These are phyloP conservation scores for Eilema griseolum DNA, from an alignment of 2,888 invertebrate genomes.

Conservation along the genomic window DNA sequence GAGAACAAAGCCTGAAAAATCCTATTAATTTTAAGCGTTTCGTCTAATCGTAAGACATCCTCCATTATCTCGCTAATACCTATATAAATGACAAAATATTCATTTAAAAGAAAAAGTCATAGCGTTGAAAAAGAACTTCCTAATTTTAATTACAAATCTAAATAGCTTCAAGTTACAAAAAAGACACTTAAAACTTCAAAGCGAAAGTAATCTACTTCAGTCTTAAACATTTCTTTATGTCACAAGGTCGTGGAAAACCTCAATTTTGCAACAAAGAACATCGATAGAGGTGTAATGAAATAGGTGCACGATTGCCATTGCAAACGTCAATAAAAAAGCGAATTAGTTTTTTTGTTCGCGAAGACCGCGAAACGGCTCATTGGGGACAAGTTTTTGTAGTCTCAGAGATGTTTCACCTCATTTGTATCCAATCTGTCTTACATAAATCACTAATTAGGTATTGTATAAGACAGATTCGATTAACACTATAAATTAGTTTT, in stretches of 20 bases:
- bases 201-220: constrained; percentile 67
- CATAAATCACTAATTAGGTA: constrained; percentile 16
- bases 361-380: constrained; percentile 43
- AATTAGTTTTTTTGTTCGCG: constrained; percentile 54
- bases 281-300: constrained; percentile 56
- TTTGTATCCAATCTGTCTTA: constrained; percentile 41
- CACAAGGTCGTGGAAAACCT: constrained; percentile 66
- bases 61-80: constrained; percentile 21
- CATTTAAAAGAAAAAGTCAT: constrained; percentile 40
- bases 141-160: constrained; percentile 65
- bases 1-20: not conserved
- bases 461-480: not conserved
- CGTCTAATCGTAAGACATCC: constrained; percentile 20
- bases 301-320: constrained; percentile 58
- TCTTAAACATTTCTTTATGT: constrained; percentile 52
- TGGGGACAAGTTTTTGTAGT: constrained; percentile 44
- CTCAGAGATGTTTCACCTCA: constrained; percentile 41
- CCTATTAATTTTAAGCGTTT: not conserved
- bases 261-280: constrained; percentile 67
- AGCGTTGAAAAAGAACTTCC: constrained; percentile 48
- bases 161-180: constrained; percentile 61
- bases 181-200: constrained; percentile 65
- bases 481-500: constrained; percentile 15
- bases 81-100: constrained; percentile 36
- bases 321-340: constrained; percentile 47